A percentile compares a stretch with the other conserved stretches of the same genome.
Evolutionary conservation across 2,113 vertebrate species (phyloP).

Genomic region (Eptatretus burgeri): DNA sequence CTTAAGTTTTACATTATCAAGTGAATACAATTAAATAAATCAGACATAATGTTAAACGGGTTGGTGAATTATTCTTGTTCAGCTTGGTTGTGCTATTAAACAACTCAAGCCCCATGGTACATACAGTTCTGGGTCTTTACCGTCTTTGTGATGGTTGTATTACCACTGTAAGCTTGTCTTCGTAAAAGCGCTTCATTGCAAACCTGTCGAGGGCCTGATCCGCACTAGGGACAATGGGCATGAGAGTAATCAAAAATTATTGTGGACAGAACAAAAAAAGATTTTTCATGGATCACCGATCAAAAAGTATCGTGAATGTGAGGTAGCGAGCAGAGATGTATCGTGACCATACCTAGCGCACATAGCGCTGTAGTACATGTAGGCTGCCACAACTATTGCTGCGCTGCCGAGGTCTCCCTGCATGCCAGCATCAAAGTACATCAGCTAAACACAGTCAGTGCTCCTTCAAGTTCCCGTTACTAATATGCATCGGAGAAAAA

Average conservation of each 20-base stretch:
- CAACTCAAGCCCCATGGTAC: too few relatives aligned
- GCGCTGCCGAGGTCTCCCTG: too few relatives aligned
- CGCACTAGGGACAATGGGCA: slow-evolving; percentile 24
- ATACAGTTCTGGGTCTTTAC: slow-evolving; percentile 17
- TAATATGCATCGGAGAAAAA: too few relatives aligned
- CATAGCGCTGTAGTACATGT: not conserved
- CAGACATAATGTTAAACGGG: too few relatives aligned
- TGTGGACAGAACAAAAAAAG: not conserved
- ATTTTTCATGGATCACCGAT: not conserved
- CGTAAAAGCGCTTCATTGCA: slow-evolving; percentile 91
- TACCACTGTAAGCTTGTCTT: slow-evolving; percentile 68
- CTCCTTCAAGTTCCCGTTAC: too few relatives aligned
- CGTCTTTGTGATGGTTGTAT: slow-evolving; percentile 89
- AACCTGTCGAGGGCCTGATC: slow-evolving; percentile 88
- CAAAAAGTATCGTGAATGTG: not conserved
- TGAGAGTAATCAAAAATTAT: too few relatives aligned
- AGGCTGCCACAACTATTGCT: not conserved
- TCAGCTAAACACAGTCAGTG: too few relatives aligned
- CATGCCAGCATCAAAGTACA: too few relatives aligned
- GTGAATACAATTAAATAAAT: too few relatives aligned
- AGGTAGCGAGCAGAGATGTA: not conserved
- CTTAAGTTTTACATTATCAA: too few relatives aligned
- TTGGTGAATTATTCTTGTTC: too few relatives aligned
- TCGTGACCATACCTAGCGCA: not conserved
- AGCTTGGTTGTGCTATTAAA: too few relatives aligned